Percentiles rank a stretch among this genome's conserved stretches.
phyloP scores from a whole-genome alignment of 2,888 invertebrate genomes.

The Eupithecia subfuscata region DNA sequence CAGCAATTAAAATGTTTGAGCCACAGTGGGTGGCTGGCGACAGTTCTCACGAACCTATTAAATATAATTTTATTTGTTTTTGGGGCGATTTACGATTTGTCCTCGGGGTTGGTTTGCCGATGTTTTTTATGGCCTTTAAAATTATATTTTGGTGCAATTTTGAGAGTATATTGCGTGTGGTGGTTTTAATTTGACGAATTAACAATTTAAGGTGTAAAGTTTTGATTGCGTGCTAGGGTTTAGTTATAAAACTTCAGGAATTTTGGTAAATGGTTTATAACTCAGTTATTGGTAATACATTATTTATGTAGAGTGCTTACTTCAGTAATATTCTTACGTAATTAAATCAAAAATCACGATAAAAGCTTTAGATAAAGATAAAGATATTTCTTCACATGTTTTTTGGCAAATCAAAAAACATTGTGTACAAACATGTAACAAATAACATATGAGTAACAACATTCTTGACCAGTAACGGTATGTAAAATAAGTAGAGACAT shows the following conservation, averaged over 20 bases:
- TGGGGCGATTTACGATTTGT: slow-evolving; percentile 62
- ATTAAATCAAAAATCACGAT: not conserved
- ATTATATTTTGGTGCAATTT: slow-evolving; percentile 7
- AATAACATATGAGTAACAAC: no score
- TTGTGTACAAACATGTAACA: no score
- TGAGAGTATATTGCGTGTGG: not conserved
- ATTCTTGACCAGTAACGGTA: no score
- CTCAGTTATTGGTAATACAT: no score
- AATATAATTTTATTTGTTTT: slow-evolving; percentile 81
- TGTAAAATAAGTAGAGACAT: no score
- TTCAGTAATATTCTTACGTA: not conserved
- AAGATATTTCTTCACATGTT: no score
- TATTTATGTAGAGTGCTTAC: not conserved
- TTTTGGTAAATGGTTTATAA: not conserved
- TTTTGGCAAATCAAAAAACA: no score
- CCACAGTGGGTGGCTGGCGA: slow-evolving; percentile 82
- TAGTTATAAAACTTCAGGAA: not conserved
- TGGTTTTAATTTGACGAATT: not conserved
- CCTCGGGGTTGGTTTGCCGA: slow-evolving; percentile 40
- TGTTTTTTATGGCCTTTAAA: slow-evolving; percentile 12
- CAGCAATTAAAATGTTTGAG: slow-evolving; percentile 83
- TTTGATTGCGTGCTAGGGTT: not conserved
- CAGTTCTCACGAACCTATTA: slow-evolving; percentile 83
- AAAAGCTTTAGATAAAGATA: not conserved
- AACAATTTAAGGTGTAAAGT: not conserved